Conservation (phyloP, 35 echinoderm and acorn worm species). For the Apostichopus parvimensis region DNA sequence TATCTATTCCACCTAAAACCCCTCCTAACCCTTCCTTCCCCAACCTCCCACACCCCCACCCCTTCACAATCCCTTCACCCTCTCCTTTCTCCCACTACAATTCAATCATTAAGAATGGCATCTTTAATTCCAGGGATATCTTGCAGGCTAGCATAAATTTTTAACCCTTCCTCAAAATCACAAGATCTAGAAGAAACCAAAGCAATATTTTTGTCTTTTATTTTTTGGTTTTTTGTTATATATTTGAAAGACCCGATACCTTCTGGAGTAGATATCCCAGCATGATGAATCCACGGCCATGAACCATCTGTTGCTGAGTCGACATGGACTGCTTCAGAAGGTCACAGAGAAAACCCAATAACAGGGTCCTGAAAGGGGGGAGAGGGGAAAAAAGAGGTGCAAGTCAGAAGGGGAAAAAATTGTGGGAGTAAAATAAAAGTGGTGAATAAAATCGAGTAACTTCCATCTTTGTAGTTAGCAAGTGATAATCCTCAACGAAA, state of each 20-base stretch:
- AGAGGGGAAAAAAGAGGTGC: background rate
- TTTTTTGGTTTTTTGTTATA: background rate
- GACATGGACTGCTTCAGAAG: constrained; percentile 89
- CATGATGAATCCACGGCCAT: constrained; percentile 91
- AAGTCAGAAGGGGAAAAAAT: too few relatives aligned
- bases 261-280: constrained; percentile 94
- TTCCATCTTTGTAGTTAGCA: background rate
- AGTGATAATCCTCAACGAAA: too few relatives aligned
- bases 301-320: constrained; percentile 98
- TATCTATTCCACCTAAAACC: too few relatives aligned
- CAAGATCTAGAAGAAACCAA: too few relatives aligned
- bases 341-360: constrained; percentile 90
- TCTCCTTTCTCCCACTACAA: too few relatives aligned
- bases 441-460: background rate
- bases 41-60: too few relatives aligned
- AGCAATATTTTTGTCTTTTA: background rate
- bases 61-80: too few relatives aligned
- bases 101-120: too few relatives aligned
- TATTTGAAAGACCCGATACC: constrained; percentile 38
- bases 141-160: too few relatives aligned
- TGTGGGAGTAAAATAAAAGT: background rate
- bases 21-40: too few relatives aligned
- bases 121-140: too few relatives aligned
- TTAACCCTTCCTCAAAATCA: too few relatives aligned
- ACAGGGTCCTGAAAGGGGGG: constrained; percentile 60